Conservation (phyloP, 1,140 invertebrate species). For the Trichoplusia ni region DNA sequence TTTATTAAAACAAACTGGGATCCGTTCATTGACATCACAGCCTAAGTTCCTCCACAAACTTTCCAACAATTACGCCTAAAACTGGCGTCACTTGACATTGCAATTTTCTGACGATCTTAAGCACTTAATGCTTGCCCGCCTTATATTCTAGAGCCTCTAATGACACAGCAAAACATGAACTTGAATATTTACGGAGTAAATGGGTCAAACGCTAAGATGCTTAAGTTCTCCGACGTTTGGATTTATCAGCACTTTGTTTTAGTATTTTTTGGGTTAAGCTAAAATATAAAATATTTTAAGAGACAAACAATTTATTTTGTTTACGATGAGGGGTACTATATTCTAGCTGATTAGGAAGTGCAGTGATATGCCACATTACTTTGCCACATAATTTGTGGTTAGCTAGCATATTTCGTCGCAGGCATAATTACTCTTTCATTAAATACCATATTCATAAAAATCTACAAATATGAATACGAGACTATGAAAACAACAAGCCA, state of each 20-base stretch:
- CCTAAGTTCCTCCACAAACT: conserved; percentile 21
- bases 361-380: too few relatives aligned
- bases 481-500: too few relatives aligned
- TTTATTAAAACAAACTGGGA: not conserved
- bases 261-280: too few relatives aligned
- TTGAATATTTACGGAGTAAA: conserved; percentile 27
- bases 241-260: conserved; percentile 4
- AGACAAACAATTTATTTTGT: too few relatives aligned
- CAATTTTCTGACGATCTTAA: conserved; percentile 41
- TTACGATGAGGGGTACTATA: too few relatives aligned
- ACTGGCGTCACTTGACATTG: conserved; percentile 39
- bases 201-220: conserved; percentile 27
- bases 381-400: too few relatives aligned
- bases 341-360: too few relatives aligned
- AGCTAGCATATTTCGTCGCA: too few relatives aligned
- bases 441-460: too few relatives aligned
- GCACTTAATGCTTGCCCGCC: conserved; percentile 45
- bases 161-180: conserved; percentile 30
- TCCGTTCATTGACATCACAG: conserved; percentile 13
- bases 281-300: too few relatives aligned
- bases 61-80: conserved; percentile 22
- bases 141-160: conserved; percentile 37
- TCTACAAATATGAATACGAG: too few relatives aligned
- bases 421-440: too few relatives aligned
- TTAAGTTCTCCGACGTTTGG: conserved; percentile 17